Base-by-base conservation (phyloP, 2,888 invertebrate genomes). In the Oligia strigilis region DNA sequence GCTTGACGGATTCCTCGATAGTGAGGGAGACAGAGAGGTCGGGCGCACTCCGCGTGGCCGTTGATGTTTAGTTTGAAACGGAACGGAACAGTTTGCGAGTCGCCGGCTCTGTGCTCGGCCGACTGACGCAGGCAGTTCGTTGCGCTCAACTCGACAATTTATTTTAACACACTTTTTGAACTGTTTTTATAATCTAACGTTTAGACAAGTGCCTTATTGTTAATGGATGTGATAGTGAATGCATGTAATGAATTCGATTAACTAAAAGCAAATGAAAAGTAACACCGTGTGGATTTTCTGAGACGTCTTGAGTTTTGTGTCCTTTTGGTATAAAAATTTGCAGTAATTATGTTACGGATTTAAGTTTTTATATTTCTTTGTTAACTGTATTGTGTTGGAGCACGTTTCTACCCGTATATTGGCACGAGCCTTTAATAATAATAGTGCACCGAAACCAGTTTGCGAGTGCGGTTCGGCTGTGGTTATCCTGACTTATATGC, bases 381-480 rank as follows among this genome's bases (percentile, higher is more conserved):
- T 96, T 95, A 93, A 93, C 92, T 93, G 92, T 92, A 90, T 92
- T 92, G 91, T 94, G 91, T 91, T 91, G 87, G 91, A 91, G 95
- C 95, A 95, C 94, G 95, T 95, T 95, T 95, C 92, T 93, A 91
- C 91, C 93, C 91, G 94, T 95, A 92, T 94, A 96, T 96, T 95
- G 96, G 97, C 97, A 97, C 96, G 97, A 97, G 96, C 94, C 95
- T 94, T 94, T 95, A 96, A 96, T 97, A 97, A 97, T 97, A 96
- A 96, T 97, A 96, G 96, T 96, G 96, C 95, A 96, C 95, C 92
- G 88, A 95, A 97, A 97, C 97, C 96, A 93, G 97, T 97, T 97
- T 96, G 95, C 95, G 93, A 94, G 95, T 96, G 95, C 92, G 95
- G 95, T 95, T 94, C 92, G 95, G 93, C 92, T 95, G 95, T 93